Evolutionary conservation across 2,113 vertebrate genomes (phyloP), one percentile per base, ranked within the genome.

Genomic region (Eira barbara): DNA sequence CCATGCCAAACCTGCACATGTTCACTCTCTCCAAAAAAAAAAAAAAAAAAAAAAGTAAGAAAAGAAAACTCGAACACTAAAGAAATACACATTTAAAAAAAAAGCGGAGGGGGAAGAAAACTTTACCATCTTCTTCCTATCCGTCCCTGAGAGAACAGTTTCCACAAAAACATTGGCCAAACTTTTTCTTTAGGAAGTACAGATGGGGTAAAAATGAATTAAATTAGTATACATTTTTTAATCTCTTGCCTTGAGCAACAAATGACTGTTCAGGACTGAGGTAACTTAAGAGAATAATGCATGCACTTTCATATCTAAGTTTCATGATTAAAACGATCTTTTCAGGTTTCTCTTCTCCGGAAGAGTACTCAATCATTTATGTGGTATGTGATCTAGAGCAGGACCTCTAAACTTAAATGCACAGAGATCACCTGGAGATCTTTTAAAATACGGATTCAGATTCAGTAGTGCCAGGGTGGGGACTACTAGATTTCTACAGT

Each of bases 211-310:
- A 90, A 90, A 95, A 59, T 90, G 76, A 94, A 85, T 95, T 63
- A 92, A 97, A 96, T 93, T 79, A 88, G 89, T 94, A 88, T 49
- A 90, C 93, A 21, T 69, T 69, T 69, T 69, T 69, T 10, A 4
- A 21, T 69, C 34, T 36, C 67, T 69, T 69, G 67, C 34, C 34
- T 69, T 69, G 67, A 69, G 34, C 67, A 69, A 69, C 67, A 69
- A 36, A 69, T 2, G 8, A 36, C 52, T 94, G 31, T 89, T 97
- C 76, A 95, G 69, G 81, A 78, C 36, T 21, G 6, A 79, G 57
- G 83, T 90, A 78, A 61, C 31, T 67, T 59, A 78, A 84, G 74
- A 97, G 55, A 94, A 65, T 29, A 52, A 49, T 25, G 23, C 14
- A 0, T 84, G 45, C 34, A 27, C 59, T 93, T 97, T 95, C 52